Conservation (phyloP, 1,140 invertebrate species). For the Trigoniulus corallinus region DNA sequence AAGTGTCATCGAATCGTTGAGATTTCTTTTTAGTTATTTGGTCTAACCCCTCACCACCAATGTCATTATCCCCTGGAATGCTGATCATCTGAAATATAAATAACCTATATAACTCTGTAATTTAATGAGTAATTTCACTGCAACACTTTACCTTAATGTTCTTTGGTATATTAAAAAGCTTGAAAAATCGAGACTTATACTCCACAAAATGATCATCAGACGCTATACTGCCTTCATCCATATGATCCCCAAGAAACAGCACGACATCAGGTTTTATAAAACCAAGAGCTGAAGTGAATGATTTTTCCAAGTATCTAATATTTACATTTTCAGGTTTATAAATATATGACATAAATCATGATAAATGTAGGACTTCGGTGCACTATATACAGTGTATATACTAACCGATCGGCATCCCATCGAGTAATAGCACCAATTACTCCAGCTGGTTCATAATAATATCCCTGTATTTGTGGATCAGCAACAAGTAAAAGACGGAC, state of each 20-base stretch:
- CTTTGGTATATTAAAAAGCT: conserved; percentile 18
- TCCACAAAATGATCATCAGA: conserved; percentile 37
- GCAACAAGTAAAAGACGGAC: conserved; percentile 55
- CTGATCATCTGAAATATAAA: conserved; percentile 50
- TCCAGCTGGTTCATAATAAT: conserved; percentile 41
- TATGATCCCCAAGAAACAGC: conserved; percentile 75
- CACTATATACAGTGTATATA: too few species aligned
- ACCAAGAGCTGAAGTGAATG: conserved; percentile 49
- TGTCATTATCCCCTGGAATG: conserved; percentile 86
- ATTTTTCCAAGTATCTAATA: conserved; percentile 62
- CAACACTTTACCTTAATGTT: conserved; percentile 18
- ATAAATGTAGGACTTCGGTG: too few species aligned
- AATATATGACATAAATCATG: too few species aligned
- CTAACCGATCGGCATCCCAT: conserved; percentile 68
- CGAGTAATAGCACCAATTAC: conserved; percentile 34
- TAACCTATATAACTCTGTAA: conserved; percentile 5
- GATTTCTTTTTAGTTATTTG: conserved; percentile 50
- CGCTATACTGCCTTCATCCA: conserved; percentile 77
- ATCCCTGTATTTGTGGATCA: conserved; percentile 81
- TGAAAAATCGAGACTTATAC: conserved; percentile 21
- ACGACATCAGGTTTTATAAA: conserved; percentile 69
- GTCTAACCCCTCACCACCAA: conserved; percentile 70
- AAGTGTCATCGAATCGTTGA: conserved; percentile 56
- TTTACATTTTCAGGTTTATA: too few species aligned
- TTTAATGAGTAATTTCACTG: too few species aligned